Conservation (phyloP, 2,888 invertebrate genomes). For the Papilio protenor region DNA sequence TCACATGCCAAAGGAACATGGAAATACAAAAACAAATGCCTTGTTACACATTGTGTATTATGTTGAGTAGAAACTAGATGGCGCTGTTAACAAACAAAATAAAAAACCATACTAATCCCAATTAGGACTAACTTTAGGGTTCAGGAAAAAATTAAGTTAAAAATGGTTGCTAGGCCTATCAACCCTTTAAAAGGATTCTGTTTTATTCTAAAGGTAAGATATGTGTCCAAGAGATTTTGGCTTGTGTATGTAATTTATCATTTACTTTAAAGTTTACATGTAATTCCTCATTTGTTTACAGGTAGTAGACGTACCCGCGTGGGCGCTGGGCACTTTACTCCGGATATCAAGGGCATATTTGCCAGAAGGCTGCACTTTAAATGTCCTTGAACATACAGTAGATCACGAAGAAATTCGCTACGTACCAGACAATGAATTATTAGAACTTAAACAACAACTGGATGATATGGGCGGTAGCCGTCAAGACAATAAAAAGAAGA, state of each 20-base stretch:
- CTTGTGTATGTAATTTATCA: neutral
- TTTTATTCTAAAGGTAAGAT: neutral
- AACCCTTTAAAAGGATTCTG: too few relatives aligned
- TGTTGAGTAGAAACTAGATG: neutral
- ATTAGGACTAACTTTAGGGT: too few relatives aligned
- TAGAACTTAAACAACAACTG: constrained; percentile 89
- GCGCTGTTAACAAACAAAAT: neutral
- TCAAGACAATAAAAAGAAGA: constrained; percentile 73
- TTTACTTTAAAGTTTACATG: neutral
- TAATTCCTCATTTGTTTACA: constrained; percentile 51
- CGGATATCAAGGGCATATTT: constrained; percentile 89
- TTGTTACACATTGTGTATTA: neutral
- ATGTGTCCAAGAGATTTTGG: neutral
- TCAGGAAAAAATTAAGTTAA: too few relatives aligned
- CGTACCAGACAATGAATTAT: constrained; percentile 93
- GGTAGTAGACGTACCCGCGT: constrained; percentile 86
- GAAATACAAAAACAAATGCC: neutral
- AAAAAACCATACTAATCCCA: neutral
- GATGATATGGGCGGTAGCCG: constrained; percentile 86
- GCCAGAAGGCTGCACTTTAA: constrained; percentile 91
- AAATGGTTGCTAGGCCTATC: too few relatives aligned
- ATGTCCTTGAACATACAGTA: constrained; percentile 87
- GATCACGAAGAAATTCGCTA: constrained; percentile 89
- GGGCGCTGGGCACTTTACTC: constrained; percentile 88
- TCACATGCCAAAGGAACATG: neutral